These are phyloP conservation scores for Thaleichthys pacificus DNA, from an alignment of 2,797 vertebrate genomes.

Conservation along the genomic window DNA sequence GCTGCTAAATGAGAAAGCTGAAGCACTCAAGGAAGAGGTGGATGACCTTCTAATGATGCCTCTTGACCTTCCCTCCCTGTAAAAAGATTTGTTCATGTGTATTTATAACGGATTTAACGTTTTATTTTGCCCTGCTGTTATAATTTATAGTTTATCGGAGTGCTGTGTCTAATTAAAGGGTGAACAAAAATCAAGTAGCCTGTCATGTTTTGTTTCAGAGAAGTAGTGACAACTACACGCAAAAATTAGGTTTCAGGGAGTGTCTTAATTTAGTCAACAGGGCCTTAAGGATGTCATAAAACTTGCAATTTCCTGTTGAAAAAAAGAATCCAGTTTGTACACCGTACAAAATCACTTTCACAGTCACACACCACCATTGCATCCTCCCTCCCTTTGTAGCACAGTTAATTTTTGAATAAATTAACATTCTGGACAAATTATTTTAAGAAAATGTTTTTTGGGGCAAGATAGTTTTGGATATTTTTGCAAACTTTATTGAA, in stretches of 20 bases:
- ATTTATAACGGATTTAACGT: slow-evolving; percentile 13
- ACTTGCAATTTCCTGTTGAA: no score
- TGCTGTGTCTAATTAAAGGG: slow-evolving; percentile 17
- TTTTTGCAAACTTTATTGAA: no score
- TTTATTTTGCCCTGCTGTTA: slow-evolving; percentile 13
- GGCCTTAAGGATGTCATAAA: not conserved
- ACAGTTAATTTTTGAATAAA: no score
- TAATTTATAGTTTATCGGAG: slow-evolving; percentile 39
- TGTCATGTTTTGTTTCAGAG: not conserved
- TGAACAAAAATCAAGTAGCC: slow-evolving; percentile 6
- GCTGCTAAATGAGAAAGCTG: slow-evolving; percentile 90
- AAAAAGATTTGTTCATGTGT: slow-evolving; percentile 15
- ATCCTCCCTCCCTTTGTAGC: no score
- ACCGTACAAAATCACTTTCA: no score
- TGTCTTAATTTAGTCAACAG: not conserved
- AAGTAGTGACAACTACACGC: no score
- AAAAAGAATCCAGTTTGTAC: no score
- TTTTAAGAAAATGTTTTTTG: no score
- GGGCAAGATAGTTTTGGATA: no score
- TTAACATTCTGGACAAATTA: no score
- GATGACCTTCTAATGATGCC: slow-evolving; percentile 85
- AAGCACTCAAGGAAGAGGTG: slow-evolving; percentile 88
- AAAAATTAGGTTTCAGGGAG: not conserved
- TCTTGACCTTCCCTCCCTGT: slow-evolving; percentile 69
- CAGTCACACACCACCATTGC: no score